A percentile compares a stretch with the other conserved stretches of the same genome.
Evolutionary conservation across 2,113 vertebrate species (phyloP).

Genomic region (Oncorhynchus gorbuscha): DNA sequence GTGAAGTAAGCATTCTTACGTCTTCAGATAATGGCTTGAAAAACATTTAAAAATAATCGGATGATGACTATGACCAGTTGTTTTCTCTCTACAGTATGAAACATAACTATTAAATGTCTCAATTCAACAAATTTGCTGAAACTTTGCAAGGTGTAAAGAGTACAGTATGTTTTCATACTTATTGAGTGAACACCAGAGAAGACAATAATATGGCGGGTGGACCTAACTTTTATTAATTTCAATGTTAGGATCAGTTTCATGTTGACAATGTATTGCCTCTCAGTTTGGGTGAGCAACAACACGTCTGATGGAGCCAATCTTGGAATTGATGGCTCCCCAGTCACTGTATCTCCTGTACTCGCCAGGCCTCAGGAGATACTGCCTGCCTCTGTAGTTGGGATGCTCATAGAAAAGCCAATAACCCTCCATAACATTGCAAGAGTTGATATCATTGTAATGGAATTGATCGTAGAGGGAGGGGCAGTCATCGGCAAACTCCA

Average conservation of each 20-base stretch:
- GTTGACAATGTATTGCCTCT: conserved; percentile 35
- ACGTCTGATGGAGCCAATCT: background rate
- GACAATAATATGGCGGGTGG: background rate
- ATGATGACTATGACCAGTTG: no score
- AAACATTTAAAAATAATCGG: no score
- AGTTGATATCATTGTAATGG: conserved; percentile 29
- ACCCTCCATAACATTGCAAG: background rate
- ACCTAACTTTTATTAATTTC: background rate
- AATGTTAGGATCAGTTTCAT: background rate
- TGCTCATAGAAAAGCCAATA: background rate
- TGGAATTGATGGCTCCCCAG: conserved; percentile 1
- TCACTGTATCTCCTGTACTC: conserved; percentile 1
- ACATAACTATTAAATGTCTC: no score
- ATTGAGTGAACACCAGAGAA: background rate
- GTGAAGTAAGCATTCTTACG: no score
- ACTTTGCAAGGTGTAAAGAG: background rate
- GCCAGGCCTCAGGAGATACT: background rate
- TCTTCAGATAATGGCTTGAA: no score
- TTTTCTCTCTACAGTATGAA: no score
- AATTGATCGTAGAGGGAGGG: conserved; percentile 51
- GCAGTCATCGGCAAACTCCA: conserved; percentile 57
- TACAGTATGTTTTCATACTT: background rate
- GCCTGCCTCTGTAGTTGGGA: conserved; percentile 1
- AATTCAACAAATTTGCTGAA: background rate
- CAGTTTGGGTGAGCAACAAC: conserved; percentile 53